phyloP scores from a whole-genome alignment of 2,113 vertebrate genomes.

The Vidua chalybeata region DNA sequence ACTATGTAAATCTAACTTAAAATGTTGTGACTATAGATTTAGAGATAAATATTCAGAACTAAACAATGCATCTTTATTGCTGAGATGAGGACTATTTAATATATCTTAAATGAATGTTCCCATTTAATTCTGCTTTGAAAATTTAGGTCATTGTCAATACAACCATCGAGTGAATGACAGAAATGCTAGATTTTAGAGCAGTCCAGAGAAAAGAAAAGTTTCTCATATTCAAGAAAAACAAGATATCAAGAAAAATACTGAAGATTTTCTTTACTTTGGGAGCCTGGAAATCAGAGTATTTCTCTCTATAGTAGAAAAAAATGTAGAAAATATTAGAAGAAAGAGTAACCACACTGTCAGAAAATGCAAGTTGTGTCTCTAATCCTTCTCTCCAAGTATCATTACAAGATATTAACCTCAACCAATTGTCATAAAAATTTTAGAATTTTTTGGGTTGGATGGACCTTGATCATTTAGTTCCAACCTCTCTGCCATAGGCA shows the following conservation, averaged over 20 bases:
- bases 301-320: not conserved
- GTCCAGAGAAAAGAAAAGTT: not conserved
- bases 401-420: not conserved
- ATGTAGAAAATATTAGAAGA: not conserved
- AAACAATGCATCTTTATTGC: not conserved
- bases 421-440: not conserved
- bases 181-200: not conserved
- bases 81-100: not conserved
- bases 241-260: not conserved
- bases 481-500: not conserved
- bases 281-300: not conserved
- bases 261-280: not conserved
- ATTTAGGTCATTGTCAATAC: not conserved
- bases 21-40: not conserved
- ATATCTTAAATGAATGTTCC: not conserved
- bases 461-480: not conserved
- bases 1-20: not conserved
- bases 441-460: not conserved
- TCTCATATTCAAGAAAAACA: not conserved
- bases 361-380: not conserved
- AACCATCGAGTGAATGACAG: not conserved
- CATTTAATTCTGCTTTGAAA: not conserved
- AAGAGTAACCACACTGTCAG: not conserved
- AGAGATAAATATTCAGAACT: not conserved
- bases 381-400: not conserved